phyloP scores from a whole-genome alignment of 2,888 invertebrate genomes.

The Diplazon laetatorius region DNA sequence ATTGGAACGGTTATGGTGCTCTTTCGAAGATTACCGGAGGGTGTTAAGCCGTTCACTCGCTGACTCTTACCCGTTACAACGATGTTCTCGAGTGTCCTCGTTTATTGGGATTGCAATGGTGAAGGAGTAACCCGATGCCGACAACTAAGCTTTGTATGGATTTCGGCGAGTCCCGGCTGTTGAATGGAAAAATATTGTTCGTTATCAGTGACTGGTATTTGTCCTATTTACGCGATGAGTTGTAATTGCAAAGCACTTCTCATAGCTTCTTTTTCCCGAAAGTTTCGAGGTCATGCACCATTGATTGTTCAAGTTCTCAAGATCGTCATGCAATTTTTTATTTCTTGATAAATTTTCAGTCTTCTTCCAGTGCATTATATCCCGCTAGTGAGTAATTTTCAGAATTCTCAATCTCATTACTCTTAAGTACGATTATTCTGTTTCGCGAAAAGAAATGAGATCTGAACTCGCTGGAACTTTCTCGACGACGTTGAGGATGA shows the following conservation, averaged over 20 bases:
- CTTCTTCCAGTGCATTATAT: too few species aligned
- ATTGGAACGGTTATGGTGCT: constrained; percentile 8
- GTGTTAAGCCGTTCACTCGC: constrained; percentile 1
- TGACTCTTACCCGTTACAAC: constrained; percentile 4
- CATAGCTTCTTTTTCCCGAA: too few species aligned
- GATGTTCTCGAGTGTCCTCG: constrained; percentile 3
- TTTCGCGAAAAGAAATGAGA: constrained; percentile 20
- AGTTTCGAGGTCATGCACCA: too few species aligned
- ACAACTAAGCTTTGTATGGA: too few species aligned
- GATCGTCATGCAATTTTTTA: neutral
- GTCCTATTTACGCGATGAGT: constrained; percentile 28
- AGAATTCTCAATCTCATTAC: constrained; percentile 32
- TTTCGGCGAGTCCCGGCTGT: too few species aligned
- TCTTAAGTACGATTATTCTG: constrained; percentile 19
- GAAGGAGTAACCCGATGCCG: too few species aligned
- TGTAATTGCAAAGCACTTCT: constrained; percentile 8
- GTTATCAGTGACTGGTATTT: constrained; percentile 42
- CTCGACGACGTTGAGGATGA: constrained; percentile 27
- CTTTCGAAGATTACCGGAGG: constrained; percentile 18
- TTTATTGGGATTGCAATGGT: too few species aligned
- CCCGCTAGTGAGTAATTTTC: constrained; percentile 30
- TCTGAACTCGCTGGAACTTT: constrained; percentile 14
- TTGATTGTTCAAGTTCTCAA: too few species aligned
- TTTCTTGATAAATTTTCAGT: neutral
- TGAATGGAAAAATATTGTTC: constrained; percentile 23